phyloP scores from a whole-genome alignment of 2,113 vertebrate species.

The Struthio camelus region DNA sequence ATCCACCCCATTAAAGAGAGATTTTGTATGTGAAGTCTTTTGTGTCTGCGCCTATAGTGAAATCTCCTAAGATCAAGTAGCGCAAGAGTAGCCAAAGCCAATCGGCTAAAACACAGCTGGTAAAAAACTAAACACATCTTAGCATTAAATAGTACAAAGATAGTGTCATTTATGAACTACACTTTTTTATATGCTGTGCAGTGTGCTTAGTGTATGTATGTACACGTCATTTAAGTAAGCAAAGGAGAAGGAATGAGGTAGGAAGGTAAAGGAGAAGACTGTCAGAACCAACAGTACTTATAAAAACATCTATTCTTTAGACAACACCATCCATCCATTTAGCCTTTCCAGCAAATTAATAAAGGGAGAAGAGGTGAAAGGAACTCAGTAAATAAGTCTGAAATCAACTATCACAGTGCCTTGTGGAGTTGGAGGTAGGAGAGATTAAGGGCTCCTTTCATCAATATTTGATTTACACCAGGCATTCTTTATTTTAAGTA shows the following conservation, averaged over 20 bases:
- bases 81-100: not conserved
- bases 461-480: conserved; percentile 48
- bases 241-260: not conserved
- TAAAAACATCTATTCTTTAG: not conserved
- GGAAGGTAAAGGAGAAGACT: not conserved
- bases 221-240: not conserved
- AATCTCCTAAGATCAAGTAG: not conserved
- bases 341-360: conserved; percentile 41
- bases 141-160: not conserved
- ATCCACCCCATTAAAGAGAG: not conserved
- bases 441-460: conserved; percentile 44
- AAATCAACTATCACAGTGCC: not conserved
- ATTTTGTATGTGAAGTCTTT: not conserved
- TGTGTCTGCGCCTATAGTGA: not conserved
- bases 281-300: not conserved
- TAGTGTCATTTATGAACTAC: not conserved
- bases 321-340: not conserved
- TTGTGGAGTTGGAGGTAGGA: not conserved
- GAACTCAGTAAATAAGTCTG: conserved; percentile 38
- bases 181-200: not conserved
- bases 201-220: not conserved
- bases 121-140: not conserved
- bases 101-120: not conserved
- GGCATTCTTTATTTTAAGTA: conserved; percentile 43
- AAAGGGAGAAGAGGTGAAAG: conserved; percentile 38